Conservation (phyloP, 2,888 invertebrate species). For the Meiosimyza decipiens region DNA sequence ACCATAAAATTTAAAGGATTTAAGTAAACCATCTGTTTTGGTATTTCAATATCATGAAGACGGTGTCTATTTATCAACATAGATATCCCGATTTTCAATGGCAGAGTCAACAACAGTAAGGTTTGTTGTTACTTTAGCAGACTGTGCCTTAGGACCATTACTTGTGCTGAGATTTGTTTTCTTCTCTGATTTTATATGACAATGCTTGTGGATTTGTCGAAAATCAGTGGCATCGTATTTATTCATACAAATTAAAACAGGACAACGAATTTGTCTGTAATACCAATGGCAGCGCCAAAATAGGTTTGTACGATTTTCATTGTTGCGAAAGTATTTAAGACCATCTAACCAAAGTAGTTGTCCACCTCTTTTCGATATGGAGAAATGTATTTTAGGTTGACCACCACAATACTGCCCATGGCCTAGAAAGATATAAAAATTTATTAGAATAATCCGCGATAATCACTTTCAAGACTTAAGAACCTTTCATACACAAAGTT, state of each 20-base stretch:
- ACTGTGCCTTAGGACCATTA: background rate
- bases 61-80: too few relatives aligned
- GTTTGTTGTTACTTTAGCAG: too few relatives aligned
- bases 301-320: constrained; percentile 64
- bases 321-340: constrained; percentile 65
- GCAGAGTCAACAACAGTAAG: too few relatives aligned
- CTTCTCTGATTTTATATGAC: constrained; percentile 57
- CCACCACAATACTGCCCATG: constrained; percentile 56
- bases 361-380: constrained; percentile 63
- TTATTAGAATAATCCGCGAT: constrained; percentile 29
- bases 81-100: background rate
- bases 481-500: too few relatives aligned
- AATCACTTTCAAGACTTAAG: too few relatives aligned
- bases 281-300: constrained; percentile 67
- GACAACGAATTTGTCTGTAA: constrained; percentile 63
- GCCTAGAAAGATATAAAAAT: constrained; percentile 33
- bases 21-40: too few relatives aligned
- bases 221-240: constrained; percentile 62
- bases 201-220: constrained; percentile 64
- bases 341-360: constrained; percentile 65
- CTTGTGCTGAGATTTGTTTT: constrained; percentile 39
- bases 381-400: constrained; percentile 63
- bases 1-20: too few relatives aligned
- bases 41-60: too few relatives aligned
- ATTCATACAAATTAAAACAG: constrained; percentile 66